Conservation (phyloP, 2,797 vertebrate genomes). For the Strix occidentalis region DNA sequence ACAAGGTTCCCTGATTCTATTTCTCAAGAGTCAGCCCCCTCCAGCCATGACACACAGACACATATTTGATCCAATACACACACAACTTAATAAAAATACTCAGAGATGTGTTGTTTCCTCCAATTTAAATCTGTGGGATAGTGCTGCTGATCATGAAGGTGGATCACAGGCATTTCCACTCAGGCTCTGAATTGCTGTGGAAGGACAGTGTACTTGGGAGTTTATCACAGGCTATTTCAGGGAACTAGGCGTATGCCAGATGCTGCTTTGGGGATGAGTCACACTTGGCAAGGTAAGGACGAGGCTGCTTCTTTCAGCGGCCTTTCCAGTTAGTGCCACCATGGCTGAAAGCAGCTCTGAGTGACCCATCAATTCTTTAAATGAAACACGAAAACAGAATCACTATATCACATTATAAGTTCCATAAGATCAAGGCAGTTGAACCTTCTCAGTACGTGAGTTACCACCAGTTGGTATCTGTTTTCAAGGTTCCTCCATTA, state of each 20-base stretch:
- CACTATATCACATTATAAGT: neutral
- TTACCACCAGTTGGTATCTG: neutral
- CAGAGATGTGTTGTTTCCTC: neutral
- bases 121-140: neutral
- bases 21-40: neutral
- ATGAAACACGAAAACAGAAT: neutral
- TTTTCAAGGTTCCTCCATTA: neutral
- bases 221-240: neutral
- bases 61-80: neutral
- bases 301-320: neutral
- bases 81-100: neutral
- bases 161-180: neutral
- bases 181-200: neutral
- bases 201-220: neutral
- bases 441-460: neutral
- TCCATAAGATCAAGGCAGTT: neutral
- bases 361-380: neutral
- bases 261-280: neutral
- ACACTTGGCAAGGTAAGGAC: neutral
- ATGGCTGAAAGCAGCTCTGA: neutral
- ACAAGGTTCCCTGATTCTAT: neutral
- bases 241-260: neutral
- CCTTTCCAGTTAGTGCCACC: neutral
- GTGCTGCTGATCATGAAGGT: neutral
- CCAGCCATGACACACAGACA: neutral